Evolutionary conservation across 2,888 invertebrate species (phyloP).

Genomic region (Sceliomorpha sp.): DNA sequence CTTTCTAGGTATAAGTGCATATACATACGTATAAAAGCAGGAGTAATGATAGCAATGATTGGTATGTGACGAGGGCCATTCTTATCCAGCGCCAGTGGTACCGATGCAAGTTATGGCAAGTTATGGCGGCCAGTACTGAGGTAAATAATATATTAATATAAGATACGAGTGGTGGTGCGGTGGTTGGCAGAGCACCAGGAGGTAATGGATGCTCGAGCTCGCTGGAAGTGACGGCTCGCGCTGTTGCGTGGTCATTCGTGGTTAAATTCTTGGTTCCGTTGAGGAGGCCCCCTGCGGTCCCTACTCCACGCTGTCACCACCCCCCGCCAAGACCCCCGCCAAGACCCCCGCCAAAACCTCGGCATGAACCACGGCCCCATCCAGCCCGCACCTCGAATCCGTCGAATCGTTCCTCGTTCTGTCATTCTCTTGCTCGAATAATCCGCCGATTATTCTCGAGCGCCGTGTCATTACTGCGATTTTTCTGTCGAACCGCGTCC

Average conservation of each 20-base stretch:
- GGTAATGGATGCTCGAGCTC: constrained; percentile 78
- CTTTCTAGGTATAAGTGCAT: too few relatives aligned
- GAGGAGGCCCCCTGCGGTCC: constrained; percentile 82
- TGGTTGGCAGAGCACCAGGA: constrained; percentile 80
- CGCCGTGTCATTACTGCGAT: constrained; percentile 27
- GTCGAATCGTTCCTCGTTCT: constrained; percentile 20
- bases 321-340: constrained; percentile 80
- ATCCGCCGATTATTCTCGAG: constrained; percentile 40
- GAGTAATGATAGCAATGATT: constrained; percentile 78
- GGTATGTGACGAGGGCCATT: constrained; percentile 77
- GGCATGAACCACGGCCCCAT: constrained; percentile 57
- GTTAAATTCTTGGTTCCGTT: constrained; percentile 82
- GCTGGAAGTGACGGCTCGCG: constrained; percentile 79
- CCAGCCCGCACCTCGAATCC: constrained; percentile 1
- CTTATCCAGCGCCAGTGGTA: constrained; percentile 63
- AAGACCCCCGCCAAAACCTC: constrained; percentile 52
- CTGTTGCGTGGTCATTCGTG: constrained; percentile 79
- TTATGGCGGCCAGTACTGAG: constrained; percentile 59
- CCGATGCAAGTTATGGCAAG: constrained; percentile 42
- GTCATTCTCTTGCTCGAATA: constrained; percentile 23
- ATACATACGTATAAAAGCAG: too few relatives aligned
- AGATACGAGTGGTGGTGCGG: constrained; percentile 75
- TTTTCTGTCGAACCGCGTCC: constrained; percentile 30
- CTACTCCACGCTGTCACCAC: constrained; percentile 77
- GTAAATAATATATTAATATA: constrained; percentile 80